phyloP scores from a whole-genome alignment of 2,113 vertebrate species.

The Hylia prasina region DNA sequence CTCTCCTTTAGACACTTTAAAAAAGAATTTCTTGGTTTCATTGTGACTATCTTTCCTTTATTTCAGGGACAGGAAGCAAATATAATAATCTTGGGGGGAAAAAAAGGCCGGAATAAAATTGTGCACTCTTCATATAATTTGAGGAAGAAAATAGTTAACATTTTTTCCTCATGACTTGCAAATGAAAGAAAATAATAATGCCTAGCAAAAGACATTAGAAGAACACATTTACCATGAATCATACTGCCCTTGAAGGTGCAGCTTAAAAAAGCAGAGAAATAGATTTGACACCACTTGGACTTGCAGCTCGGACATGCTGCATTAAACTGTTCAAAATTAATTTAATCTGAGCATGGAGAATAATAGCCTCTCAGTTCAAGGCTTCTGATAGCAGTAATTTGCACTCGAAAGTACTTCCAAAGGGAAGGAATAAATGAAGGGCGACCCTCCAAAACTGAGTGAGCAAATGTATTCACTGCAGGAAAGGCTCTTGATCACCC shows the following conservation, averaged over 20 bases:
- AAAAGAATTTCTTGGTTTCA: not conserved
- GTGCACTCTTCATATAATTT: slow-evolving; percentile 63
- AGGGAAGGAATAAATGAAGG: slow-evolving; percentile 84
- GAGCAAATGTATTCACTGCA: slow-evolving; percentile 76
- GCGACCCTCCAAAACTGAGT: slow-evolving; percentile 74
- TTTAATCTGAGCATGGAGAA: slow-evolving; percentile 84
- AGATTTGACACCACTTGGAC: slow-evolving; percentile 83
- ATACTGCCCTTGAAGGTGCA: slow-evolving; percentile 79
- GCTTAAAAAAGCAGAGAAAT: slow-evolving; percentile 84
- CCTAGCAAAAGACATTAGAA: slow-evolving; percentile 77
- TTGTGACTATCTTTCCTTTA: slow-evolving; percentile 20
- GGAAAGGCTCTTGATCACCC: slow-evolving; percentile 69
- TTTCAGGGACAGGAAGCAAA: slow-evolving; percentile 55
- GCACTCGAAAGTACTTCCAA: slow-evolving; percentile 81
- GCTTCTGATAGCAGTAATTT: slow-evolving; percentile 83
- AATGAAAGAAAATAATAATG: slow-evolving; percentile 78
- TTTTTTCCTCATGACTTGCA: slow-evolving; percentile 76
- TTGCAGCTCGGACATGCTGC: slow-evolving; percentile 79
- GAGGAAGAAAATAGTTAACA: slow-evolving; percentile 66
- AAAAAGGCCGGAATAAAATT: not conserved
- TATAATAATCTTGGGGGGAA: slow-evolving; percentile 16
- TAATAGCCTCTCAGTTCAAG: slow-evolving; percentile 85
- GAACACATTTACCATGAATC: slow-evolving; percentile 77
- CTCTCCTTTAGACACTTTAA: not conserved
- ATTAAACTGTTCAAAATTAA: slow-evolving; percentile 88